Percentiles rank a stretch among this genome's conserved stretches.
phyloP scores from a whole-genome alignment of 1,140 invertebrate species.

The Drosophila sturtevanti region DNA sequence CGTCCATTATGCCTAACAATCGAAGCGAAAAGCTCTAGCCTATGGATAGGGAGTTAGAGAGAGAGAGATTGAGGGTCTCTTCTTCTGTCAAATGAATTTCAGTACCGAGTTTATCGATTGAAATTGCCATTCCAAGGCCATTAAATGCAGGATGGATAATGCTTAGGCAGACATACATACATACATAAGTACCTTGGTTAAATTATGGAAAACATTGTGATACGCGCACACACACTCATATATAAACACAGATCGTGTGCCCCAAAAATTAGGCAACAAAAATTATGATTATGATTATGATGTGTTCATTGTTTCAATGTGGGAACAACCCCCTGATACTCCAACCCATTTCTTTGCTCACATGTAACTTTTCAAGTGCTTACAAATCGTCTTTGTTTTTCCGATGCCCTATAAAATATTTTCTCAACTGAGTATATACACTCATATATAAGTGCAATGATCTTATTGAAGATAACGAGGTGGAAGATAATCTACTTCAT shows the following conservation, averaged over 20 bases:
- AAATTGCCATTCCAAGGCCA: conserved; percentile 35
- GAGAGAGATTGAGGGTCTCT: conserved; percentile 14
- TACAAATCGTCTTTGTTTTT: conserved; percentile 45
- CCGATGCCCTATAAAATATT: conserved; percentile 5
- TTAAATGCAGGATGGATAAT: conserved; percentile 24
- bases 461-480: too few species aligned
- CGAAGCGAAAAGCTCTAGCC: conserved; percentile 57
- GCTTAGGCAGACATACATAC: neutral
- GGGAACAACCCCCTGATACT: conserved; percentile 22
- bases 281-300: conserved; percentile 80
- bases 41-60: neutral
- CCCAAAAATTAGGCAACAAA: conserved; percentile 71
- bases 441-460: too few species aligned
- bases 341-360: too few species aligned
- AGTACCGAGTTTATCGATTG: conserved; percentile 39
- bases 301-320: conserved; percentile 79
- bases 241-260: neutral
- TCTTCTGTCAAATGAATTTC: conserved; percentile 39
- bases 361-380: conserved; percentile 55
- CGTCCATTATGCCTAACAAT: conserved; percentile 72
- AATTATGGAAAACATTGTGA: conserved; percentile 37
- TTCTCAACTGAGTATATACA: neutral
- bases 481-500: too few species aligned
- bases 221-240: conserved; percentile 6
- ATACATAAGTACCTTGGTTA: neutral